Evolutionary conservation across 2,888 invertebrate species (phyloP).

Genomic region (Cheilosia variabilis): DNA sequence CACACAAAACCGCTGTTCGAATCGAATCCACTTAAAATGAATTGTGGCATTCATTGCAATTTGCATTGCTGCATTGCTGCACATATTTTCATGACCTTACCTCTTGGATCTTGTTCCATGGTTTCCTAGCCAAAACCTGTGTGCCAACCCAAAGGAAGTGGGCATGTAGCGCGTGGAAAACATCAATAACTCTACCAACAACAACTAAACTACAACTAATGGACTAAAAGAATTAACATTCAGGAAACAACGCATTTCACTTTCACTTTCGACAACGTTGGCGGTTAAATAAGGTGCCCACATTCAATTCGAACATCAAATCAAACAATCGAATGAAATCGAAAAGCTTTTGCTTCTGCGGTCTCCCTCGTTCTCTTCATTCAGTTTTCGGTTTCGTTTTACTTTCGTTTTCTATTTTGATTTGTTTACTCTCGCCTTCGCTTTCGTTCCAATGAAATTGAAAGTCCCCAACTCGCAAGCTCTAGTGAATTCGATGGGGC

Average conservation of each 20-base stretch:
- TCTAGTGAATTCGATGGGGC: slow-evolving; percentile 26
- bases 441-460: slow-evolving; percentile 57
- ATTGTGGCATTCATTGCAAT: background rate
- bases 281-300: slow-evolving; percentile 22
- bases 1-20: background rate
- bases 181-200: slow-evolving; percentile 26
- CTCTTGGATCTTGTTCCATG: slow-evolving; percentile 14
- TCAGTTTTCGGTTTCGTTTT: slow-evolving; percentile 24
- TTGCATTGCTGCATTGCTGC: background rate
- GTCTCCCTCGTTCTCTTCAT: background rate
- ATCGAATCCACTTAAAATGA: background rate
- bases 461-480: slow-evolving; percentile 39
- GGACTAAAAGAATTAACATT: slow-evolving; percentile 55
- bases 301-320: slow-evolving; percentile 26
- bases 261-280: slow-evolving; percentile 59
- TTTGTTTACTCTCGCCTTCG: slow-evolving; percentile 49
- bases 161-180: slow-evolving; percentile 15
- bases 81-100: background rate
- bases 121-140: slow-evolving; percentile 48
- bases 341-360: slow-evolving; percentile 51
- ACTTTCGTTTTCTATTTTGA: slow-evolving; percentile 21
- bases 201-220: background rate
- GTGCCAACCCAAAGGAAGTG: slow-evolving; percentile 50
- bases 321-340: slow-evolving; percentile 2
- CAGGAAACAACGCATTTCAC: slow-evolving; percentile 66